Evolutionary conservation across 1,140 invertebrate genomes (phyloP), one percentile per base, ranked within the genome.

Genomic region (Uloborus diversus): DNA sequence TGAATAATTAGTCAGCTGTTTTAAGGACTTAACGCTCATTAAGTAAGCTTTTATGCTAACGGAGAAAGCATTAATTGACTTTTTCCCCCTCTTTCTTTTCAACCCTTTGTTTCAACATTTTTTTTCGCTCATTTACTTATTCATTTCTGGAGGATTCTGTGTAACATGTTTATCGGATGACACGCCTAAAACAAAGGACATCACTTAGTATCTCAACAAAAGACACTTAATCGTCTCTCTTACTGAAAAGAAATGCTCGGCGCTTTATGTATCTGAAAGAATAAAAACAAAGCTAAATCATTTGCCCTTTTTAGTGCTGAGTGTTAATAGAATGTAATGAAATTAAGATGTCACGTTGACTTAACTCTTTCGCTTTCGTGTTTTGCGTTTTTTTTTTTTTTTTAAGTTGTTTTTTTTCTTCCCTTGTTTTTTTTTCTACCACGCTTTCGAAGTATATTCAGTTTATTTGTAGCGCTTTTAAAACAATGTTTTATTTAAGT

Each of bases 81-180:
- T 78, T 64, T 78, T 66, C 37, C 47, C 49, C n/a, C 61, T n/a
- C 14, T 62, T 73, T 73, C 61, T 78, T 57, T 20, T 35, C 37
- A 53, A 75, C 28, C 49, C 47, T 78, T 78, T 78, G 61, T 65
- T 78, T 78, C 37, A 78, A 56, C 14, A 37, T 25, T 78, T 66
- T 76, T 78, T 78, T 78, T 53, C 7, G 17, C n/a, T 13, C 17
- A 17, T 42, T n/a, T n/a, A n/a, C n/a, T n/a, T 42, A 9, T 42
- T 42, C 17, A 17, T 42, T 9, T 42, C 9, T 42, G 37, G 33
- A 75, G 62, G 57, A 51, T 42, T 32, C 32, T 57, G 57, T 64
- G 73, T 66, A 78, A 78, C 73, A n/a, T 78, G 73, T 66, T 78
- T 78, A 78, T 66, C 47, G 73, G 62, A 78, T 78, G 73, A 78